Conservation (phyloP, 2,113 vertebrate genomes). For the Upupa epops region DNA sequence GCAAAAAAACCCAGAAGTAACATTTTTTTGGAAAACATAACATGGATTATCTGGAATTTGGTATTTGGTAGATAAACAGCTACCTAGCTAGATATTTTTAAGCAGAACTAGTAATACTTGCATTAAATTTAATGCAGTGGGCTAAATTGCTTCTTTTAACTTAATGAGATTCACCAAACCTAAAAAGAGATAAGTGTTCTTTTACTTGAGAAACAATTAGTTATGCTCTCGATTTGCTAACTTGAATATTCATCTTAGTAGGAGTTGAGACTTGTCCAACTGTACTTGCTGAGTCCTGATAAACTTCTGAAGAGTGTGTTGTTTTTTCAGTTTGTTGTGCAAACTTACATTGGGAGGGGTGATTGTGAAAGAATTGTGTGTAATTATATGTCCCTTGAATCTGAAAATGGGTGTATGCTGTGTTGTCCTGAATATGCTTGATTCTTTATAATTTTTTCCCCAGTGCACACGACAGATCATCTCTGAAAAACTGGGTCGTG, state of each 20-base stretch:
- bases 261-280: constrained; percentile 58
- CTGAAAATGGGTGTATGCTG: constrained; percentile 35
- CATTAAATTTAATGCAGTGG: background rate
- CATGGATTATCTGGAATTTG: background rate
- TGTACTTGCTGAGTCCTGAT: constrained; percentile 66
- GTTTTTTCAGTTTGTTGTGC: constrained; percentile 66
- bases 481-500: constrained; percentile 94
- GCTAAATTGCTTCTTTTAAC: constrained; percentile 33
- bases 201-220: constrained; percentile 57
- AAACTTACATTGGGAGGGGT: constrained; percentile 60
- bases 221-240: constrained; percentile 58
- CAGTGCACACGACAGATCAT: constrained; percentile 98
- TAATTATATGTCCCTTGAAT: constrained; percentile 54
- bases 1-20: background rate
- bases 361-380: constrained; percentile 65
- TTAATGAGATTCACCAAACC: constrained; percentile 38
- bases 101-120: background rate
- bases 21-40: background rate
- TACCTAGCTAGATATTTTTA: background rate
- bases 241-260: constrained; percentile 56
- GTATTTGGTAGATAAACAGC: background rate
- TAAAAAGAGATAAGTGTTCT: constrained; percentile 31
- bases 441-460: constrained; percentile 30
- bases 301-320: constrained; percentile 44
- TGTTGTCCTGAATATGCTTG: constrained; percentile 26